phyloP scores from a whole-genome alignment of 2,113 vertebrate species.

The Muntiacus reevesi region DNA sequence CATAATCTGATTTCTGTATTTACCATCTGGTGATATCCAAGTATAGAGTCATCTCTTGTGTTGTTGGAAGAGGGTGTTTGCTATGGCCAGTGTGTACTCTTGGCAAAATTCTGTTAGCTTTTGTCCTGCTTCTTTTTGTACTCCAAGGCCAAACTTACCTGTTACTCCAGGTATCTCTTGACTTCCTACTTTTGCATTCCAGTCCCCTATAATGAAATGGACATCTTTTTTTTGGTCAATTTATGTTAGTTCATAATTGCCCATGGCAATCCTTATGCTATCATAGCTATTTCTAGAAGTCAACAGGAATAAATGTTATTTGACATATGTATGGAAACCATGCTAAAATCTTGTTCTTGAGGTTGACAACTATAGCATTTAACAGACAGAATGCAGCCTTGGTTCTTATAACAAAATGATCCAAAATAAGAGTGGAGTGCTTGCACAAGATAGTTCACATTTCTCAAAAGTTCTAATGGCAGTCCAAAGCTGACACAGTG shows the following conservation, averaged over 20 bases:
- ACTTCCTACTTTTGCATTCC: neutral
- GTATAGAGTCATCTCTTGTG: neutral
- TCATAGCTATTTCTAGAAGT: too few relatives aligned
- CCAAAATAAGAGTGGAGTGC: neutral
- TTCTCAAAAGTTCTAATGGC: neutral
- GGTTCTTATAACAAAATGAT: neutral
- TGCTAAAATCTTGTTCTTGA: neutral
- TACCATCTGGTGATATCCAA: neutral
- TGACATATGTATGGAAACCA: neutral
- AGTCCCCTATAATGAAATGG: neutral
- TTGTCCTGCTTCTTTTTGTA: neutral
- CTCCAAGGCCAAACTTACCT: neutral
- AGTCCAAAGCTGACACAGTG: too few relatives aligned
- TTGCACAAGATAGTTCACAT: fast-evolving
- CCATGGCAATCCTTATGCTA: neutral
- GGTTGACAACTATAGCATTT: too few relatives aligned
- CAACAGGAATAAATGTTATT: neutral
- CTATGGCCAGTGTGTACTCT: neutral
- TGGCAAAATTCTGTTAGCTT: neutral
- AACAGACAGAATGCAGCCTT: neutral
- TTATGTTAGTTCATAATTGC: neutral
- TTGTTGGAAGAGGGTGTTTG: neutral
- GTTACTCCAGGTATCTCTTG: neutral
- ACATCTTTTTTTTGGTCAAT: neutral
- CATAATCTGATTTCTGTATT: neutral